These are phyloP conservation scores for Ciona savignyi DNA, from an alignment of 23 tunicate genomes.

Conservation along the genomic window DNA sequence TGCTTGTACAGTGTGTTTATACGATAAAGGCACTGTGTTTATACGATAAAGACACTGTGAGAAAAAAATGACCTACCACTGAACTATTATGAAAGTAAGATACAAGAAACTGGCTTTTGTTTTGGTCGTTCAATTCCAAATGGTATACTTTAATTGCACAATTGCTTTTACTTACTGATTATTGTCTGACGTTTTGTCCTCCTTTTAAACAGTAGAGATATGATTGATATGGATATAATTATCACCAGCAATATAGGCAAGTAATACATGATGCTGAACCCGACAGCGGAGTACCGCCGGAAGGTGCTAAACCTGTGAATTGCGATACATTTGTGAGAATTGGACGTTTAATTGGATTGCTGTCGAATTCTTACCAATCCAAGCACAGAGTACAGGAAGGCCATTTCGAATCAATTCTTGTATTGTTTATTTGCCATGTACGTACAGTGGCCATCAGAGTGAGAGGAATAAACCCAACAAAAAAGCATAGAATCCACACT, in stretches of 20 bases:
- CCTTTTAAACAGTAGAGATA: slow-evolving; percentile 5
- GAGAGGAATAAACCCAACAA: slow-evolving; percentile 12
- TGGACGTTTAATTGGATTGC: too few relatives aligned
- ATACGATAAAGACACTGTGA: too few relatives aligned
- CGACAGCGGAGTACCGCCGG: neutral
- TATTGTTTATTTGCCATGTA: neutral
- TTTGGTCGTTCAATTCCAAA: too few relatives aligned
- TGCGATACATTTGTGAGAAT: neutral
- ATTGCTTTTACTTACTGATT: slow-evolving; percentile 2
- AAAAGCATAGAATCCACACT: slow-evolving; percentile 5
- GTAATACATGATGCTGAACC: slow-evolving; percentile 11
- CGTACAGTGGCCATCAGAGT: neutral
- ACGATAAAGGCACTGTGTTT: too few relatives aligned
- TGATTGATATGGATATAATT: slow-evolving; percentile 5
- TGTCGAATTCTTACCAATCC: slow-evolving; percentile 5
- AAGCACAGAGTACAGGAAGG: slow-evolving; percentile 15
- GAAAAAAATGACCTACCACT: too few relatives aligned
- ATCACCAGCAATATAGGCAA: neutral
- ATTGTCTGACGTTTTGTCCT: neutral
- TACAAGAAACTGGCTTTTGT: too few relatives aligned
- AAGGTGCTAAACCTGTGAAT: neutral
- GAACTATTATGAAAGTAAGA: too few relatives aligned
- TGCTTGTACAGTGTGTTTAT: too few relatives aligned
- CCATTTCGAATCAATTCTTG: slow-evolving; percentile 5
- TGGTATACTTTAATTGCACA: too few relatives aligned